Evolutionary conservation across 2,888 invertebrate genomes (phyloP), one percentile per base, ranked within the genome.

Genomic region (Archips xylosteana): DNA sequence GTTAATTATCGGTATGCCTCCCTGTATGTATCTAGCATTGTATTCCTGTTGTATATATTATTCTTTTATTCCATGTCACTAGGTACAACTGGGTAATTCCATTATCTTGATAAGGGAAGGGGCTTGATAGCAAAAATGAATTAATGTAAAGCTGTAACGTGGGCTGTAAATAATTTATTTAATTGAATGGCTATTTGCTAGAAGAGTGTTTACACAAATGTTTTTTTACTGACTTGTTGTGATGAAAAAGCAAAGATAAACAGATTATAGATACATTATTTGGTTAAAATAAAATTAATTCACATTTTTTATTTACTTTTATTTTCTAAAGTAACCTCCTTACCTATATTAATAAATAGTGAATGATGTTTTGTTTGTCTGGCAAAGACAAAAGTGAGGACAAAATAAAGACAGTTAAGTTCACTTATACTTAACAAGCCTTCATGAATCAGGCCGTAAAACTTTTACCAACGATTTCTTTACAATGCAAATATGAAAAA

Each of bases 211-310:
- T 73, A 69, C 68, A 73, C 47, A 47, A 39, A 51, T 51, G 59
- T 73, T 73, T 68, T 67, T 73, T 73, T 68, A 72, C 47, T 47
- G 67, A 72, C 67, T 59, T 72, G 60, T 72, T 72, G 73, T 68
- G 49, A 73, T 69, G 63, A 49, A 39, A 57, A 73, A 69, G 59
- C 68, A 67, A 49, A 73, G 57, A 62, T 67, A 57, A 73, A 59
- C 47, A 67, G 61, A 68, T 64, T 39, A 63, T 68, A 67, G 67
- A 67, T 68, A 69, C 68, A 64, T 67, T 68, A 54, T 73, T 47
- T 59, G 59, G 63, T 69, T 54, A 54, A 64, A 73, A 69, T 73
- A 73, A 63, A 72, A 59, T 72, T 68, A 57, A 57, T 72, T 62
- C 42, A 68, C 66, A 61, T 67, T 71, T 65, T 42, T 12, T n/a